phyloP scores from a whole-genome alignment of 1,140 invertebrate genomes.

The Drosophila trapezifrons region DNA sequence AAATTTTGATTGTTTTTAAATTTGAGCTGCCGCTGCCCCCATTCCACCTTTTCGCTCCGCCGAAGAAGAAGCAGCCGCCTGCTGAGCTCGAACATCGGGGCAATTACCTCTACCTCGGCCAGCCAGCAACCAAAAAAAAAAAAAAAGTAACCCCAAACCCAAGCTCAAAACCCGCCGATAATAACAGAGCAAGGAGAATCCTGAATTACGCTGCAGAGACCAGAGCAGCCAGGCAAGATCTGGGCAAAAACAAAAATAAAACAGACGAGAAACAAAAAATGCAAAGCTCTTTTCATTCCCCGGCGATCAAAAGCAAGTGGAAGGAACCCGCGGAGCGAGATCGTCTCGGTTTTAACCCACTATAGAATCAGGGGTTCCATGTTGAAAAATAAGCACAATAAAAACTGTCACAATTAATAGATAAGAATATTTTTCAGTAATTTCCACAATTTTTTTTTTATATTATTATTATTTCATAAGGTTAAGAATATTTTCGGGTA shows the following conservation, averaged over 20 bases:
- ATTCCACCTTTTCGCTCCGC: conserved; percentile 27
- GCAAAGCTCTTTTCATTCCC: conserved; percentile 44
- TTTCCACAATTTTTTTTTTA: no score
- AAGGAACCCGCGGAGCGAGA: conserved; percentile 37
- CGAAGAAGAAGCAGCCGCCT: conserved; percentile 61
- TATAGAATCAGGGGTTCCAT: neutral
- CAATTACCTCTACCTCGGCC: conserved; percentile 61
- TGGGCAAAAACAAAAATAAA: conserved; percentile 14
- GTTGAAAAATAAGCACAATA: neutral
- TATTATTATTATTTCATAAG: no score
- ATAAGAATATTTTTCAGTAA: no score
- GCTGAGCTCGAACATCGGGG: conserved; percentile 69
- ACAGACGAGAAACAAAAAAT: conserved; percentile 23
- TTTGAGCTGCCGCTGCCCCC: conserved; percentile 52
- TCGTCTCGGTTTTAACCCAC: conserved; percentile 20
- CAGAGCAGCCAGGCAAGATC: conserved; percentile 14
- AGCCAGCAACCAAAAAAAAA: conserved; percentile 52
- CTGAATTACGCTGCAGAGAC: conserved; percentile 74
- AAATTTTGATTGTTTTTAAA: conserved; percentile 74
- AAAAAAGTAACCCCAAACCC: conserved; percentile 49
- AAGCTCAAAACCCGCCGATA: conserved; percentile 67
- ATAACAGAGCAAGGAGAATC: conserved; percentile 79
- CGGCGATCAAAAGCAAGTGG: conserved; percentile 53
- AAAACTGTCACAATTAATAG: neutral
- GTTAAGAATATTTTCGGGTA: no score